A percentile compares a stretch with the other conserved stretches of the same genome.
Conservation (phyloP, 1,140 invertebrate species). For the Pectinophora gossypiella region DNA sequence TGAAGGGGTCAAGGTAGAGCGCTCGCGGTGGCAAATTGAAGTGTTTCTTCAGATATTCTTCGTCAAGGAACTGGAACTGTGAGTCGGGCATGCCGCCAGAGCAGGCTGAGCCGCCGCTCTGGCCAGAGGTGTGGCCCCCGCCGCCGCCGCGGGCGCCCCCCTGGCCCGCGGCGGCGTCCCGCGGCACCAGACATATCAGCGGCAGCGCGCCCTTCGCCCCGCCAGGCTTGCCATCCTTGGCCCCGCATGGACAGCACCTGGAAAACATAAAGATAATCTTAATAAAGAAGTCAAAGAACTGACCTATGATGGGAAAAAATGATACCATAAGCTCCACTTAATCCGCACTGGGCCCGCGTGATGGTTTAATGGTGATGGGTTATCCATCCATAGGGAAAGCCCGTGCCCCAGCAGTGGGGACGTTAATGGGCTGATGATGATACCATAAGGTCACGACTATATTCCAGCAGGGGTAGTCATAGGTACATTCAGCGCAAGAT, state of each 20-base stretch:
- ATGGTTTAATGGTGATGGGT: too few species aligned
- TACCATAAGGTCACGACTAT: too few species aligned
- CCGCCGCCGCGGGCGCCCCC: background rate
- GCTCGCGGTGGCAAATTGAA: constrained; percentile 50
- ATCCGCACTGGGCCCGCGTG: too few species aligned
- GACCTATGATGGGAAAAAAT: too few species aligned
- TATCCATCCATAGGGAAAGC: too few species aligned
- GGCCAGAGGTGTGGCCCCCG: constrained; percentile 7
- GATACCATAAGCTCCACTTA: too few species aligned
- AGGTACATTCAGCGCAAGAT: too few species aligned
- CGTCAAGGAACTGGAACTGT: constrained; percentile 41
- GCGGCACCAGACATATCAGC: constrained; percentile 49
- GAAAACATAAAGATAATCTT: background rate
- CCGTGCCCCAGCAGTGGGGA: too few species aligned
- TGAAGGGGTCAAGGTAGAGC: constrained; percentile 52
- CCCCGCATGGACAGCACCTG: constrained; percentile 28
- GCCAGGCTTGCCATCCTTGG: constrained; percentile 6
- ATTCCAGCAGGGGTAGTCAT: too few species aligned
- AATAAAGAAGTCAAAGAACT: background rate
- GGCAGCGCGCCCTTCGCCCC: constrained; percentile 29
- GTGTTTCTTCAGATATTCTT: constrained; percentile 52
- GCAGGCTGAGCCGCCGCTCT: background rate
- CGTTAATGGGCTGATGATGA: too few species aligned
- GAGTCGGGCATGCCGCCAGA: constrained; percentile 5
- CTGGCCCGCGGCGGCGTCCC: constrained; percentile 16